Base-by-base conservation (phyloP, 1,140 invertebrate genomes). In the Aradophagus sp. region DNA sequence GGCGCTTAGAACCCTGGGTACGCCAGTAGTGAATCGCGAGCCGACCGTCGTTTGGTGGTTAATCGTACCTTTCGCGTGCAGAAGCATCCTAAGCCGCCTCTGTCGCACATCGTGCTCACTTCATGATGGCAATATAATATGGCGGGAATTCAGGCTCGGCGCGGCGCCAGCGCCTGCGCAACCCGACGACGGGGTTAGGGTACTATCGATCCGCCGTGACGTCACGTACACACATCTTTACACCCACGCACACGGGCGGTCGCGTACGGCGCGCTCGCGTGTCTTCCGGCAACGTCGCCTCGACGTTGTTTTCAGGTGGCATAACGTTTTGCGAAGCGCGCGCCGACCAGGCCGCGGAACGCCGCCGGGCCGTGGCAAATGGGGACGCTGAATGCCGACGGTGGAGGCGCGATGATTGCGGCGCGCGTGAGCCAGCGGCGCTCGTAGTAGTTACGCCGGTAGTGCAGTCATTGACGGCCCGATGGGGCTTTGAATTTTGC, bases 31-130 rank as follows among this genome's bases (percentile, higher is more conserved):
- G 20, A 23, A 4, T 4, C 8, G 20, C 4, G 23, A 44, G 14
- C n/a, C 15, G 26, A 12, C 17, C 14, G 3, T 1, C 1, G 15
- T 11, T 0, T 15, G 23, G 12, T 10, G 39, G 38, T 41, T 89
- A 23, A 5, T 23, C 20, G 20, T 88, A 90, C 89, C 89, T 90
- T 89, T 84, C 87, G 86, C 66, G 87, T 88, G 80, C 90, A 89
- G 84, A 90, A 90, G 83, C 89, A 90, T 79, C 89, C 89, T 74
- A 88, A 88, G 77, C 88, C 89, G 85, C 88, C 88, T 85, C 87
- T 89, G 86, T 90, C 89, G 78, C 88, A 90, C 89, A 90, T 90
- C 47, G 73, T 75, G 59, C 53, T 77, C 62, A 82, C 75, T 78
- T 76, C 80, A 83, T 84, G 78, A 70, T 75, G 77, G 69, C 76